A percentile compares a stretch with the other conserved stretches of the same genome.
These are phyloP conservation scores for Oreamnos americanus DNA, from an alignment of 2,113 vertebrate genomes.

Conservation along the genomic window DNA sequence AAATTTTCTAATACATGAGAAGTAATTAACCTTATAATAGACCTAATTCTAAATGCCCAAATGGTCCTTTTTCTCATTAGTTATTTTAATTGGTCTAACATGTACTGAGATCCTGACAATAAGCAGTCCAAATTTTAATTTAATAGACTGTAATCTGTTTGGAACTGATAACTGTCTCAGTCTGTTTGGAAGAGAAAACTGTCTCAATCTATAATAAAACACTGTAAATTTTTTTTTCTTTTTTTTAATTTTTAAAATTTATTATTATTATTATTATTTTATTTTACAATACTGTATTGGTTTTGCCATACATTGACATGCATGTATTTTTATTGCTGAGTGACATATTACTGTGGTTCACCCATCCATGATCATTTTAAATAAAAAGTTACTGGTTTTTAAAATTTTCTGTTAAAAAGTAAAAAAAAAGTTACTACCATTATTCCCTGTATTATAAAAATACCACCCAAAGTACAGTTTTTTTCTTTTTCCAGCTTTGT, in stretches of 20 bases:
- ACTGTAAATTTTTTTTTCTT: not conserved
- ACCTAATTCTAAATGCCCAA: constrained; percentile 31
- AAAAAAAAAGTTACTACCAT: not conserved
- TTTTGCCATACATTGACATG: too few species aligned
- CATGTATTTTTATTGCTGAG: not conserved
- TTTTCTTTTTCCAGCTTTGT: not conserved
- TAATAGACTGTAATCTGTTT: not conserved
- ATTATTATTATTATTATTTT: too few species aligned
- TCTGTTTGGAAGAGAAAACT: not conserved
- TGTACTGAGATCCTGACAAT: not conserved
- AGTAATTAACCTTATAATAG: constrained; percentile 48
- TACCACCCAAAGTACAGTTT: not conserved
- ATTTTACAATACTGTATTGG: too few species aligned
- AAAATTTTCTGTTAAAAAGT: not conserved
- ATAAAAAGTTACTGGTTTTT: not conserved
- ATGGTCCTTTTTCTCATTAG: constrained; percentile 45
- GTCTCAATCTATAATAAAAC: not conserved
- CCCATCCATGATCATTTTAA: not conserved
- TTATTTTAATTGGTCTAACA: constrained; percentile 50
- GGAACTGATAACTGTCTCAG: not conserved
- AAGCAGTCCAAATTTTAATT: constrained; percentile 4
- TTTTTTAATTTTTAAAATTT: too few species aligned
- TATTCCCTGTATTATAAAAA: constrained; percentile 52
- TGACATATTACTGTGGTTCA: not conserved
- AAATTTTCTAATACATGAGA: constrained; percentile 22